Evolutionary conservation across 2,888 invertebrate species (phyloP).

Genomic region (Phania funesta): DNA sequence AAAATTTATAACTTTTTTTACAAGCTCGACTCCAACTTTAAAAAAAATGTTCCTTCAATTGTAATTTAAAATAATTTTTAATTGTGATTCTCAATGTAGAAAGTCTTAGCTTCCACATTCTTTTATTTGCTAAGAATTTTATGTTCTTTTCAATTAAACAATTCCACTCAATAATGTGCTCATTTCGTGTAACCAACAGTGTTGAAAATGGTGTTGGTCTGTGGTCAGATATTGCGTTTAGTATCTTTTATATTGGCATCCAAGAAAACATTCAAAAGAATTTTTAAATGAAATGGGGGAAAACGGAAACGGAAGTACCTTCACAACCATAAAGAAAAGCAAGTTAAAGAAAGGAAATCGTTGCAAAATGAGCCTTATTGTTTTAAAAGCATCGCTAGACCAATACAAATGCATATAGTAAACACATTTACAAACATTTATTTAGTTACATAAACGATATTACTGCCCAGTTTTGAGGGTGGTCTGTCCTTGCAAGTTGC

Average conservation of each 20-base stretch:
- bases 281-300: conserved; percentile 30
- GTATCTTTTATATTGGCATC: neutral
- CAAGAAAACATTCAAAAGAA: neutral
- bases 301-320: conserved; percentile 61
- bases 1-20: too few species aligned
- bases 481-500: too few species aligned
- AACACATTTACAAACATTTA: neutral
- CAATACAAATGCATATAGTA: neutral
- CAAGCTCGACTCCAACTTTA: too few species aligned
- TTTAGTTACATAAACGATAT: neutral
- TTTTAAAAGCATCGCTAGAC: conserved; percentile 34
- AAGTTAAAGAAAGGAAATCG: conserved; percentile 50
- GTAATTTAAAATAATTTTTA: too few species aligned
- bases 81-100: too few species aligned
- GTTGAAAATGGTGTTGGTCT: neutral
- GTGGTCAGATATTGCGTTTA: conserved; percentile 47
- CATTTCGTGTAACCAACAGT: too few species aligned
- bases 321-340: conserved; percentile 38
- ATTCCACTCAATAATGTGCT: too few species aligned
- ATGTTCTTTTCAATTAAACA: too few species aligned
- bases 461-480: neutral
- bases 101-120: neutral
- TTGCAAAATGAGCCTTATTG: conserved; percentile 65
- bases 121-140: too few species aligned
- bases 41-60: too few species aligned